Evolutionary conservation across 2,888 invertebrate species (phyloP), one percentile per base, ranked within the genome.

Genomic region (Protula sp.): DNA sequence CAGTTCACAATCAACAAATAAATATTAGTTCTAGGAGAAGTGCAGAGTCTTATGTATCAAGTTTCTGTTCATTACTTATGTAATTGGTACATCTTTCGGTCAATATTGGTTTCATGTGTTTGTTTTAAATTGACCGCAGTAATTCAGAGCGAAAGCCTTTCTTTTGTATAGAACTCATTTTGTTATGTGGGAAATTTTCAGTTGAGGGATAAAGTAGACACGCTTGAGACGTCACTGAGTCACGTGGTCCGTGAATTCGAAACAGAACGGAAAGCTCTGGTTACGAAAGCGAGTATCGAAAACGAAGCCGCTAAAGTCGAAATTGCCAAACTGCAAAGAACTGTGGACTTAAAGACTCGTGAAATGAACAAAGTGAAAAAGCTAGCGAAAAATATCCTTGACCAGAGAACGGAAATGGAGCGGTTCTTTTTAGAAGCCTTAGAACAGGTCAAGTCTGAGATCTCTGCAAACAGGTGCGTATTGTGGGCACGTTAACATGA

Each of bases 361-460:
- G 80, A 81, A 63, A 78, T 78, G 77, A 74, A 72, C 63, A 76
- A 77, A 68, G 75, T 81, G 45, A 78, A 78, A 65, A 71, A 71
- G 64, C 67, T 81, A 55, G 80, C 81, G 9, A 78, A 74, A 63
- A 78, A 74, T 60, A 80, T 81, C 48, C 67, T 81, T n/a, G 77
- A 78, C 59, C 77, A 81, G 62, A 66, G 81, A 30, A 77, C 78
- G 54, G 80, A 81, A 53, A 69, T 81, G 54, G 81, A 81, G 59
- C 60, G 76, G 54, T 81, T 81, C 63, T 81, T 81, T 70, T 62
- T 80, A 48, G 75, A 79, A 28, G 70, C 79, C 0, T 62, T 81
- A 54, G 76, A 80, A 28, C 72, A 78, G 54, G 80, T 81, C 24
- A 74, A 74, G 62, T 53, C 61, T 38, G 78, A 81, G 68, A 78